phyloP scores from a whole-genome alignment of 2,113 vertebrate species.

The Callaeas wilsoni region DNA sequence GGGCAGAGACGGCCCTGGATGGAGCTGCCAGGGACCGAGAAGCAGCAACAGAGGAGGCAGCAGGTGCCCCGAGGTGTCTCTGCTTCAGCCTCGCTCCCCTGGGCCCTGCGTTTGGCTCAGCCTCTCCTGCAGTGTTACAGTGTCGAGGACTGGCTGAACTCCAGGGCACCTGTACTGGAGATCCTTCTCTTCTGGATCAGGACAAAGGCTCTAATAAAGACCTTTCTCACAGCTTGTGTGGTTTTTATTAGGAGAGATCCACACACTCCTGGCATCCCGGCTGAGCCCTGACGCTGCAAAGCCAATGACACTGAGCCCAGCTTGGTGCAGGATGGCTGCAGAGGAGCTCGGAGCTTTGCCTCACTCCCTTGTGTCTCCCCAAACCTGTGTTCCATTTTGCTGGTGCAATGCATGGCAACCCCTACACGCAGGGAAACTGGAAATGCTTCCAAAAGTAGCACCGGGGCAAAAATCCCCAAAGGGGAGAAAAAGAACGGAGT shows the following conservation, averaged over 20 bases:
- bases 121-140: not conserved
- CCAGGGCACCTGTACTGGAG: conserved; percentile 32
- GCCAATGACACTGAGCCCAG: not conserved
- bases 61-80: not conserved
- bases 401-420: not conserved
- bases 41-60: not conserved
- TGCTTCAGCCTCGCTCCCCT: not conserved
- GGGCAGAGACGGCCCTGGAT: not conserved
- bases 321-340: not conserved
- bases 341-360: not conserved
- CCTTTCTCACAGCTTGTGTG: conserved; percentile 4
- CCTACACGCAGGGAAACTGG: fast-evolving
- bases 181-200: not conserved
- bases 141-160: not conserved
- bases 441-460: not conserved
- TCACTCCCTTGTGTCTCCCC: not conserved
- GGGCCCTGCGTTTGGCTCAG: not conserved
- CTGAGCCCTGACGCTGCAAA: not conserved
- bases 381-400: not conserved
- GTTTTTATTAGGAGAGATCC: not conserved
- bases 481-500: not conserved
- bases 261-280: fast-evolving
- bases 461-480: not conserved
- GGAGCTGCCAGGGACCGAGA: not conserved
- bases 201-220: conserved; percentile 31